These are phyloP conservation scores for Sander lucioperca DNA, from an alignment of 2,113 vertebrate genomes.

Conservation along the genomic window DNA sequence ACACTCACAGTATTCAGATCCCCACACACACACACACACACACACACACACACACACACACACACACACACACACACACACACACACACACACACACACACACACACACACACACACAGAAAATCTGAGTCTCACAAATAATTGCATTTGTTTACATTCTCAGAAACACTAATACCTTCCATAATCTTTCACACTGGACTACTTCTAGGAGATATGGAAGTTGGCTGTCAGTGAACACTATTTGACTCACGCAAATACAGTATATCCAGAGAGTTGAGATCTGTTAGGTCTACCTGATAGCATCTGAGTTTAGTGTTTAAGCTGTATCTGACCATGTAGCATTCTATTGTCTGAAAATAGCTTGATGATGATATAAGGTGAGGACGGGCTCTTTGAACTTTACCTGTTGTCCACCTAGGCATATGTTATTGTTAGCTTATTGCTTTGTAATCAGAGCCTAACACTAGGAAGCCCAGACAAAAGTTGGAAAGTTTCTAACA, in stretches of 20 bases:
- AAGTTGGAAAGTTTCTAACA: neutral
- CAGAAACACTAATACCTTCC: neutral
- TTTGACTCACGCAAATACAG: neutral
- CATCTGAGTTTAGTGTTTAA: neutral
- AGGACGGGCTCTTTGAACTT: constrained; percentile 6
- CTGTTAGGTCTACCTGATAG: neutral
- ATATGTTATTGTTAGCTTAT: neutral
- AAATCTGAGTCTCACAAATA: constrained; percentile 23
- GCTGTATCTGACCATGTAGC: neutral
- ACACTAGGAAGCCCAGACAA: neutral
- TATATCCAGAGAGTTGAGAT: neutral
- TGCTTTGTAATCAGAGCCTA: neutral
- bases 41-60: constrained; percentile 7
- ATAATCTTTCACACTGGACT: neutral
- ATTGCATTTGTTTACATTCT: constrained; percentile 23
- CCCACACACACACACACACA: constrained; percentile 4
- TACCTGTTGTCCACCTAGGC: neutral
- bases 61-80: constrained; percentile 5
- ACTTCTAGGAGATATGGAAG: neutral
- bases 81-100: neutral
- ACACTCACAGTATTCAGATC: too few species aligned
- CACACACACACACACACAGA: neutral
- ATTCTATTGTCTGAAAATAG: neutral
- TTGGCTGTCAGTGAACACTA: neutral
- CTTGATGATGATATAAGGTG: neutral